Base-by-base conservation (phyloP, 2,888 invertebrate genomes). In the Tillus elongatus region DNA sequence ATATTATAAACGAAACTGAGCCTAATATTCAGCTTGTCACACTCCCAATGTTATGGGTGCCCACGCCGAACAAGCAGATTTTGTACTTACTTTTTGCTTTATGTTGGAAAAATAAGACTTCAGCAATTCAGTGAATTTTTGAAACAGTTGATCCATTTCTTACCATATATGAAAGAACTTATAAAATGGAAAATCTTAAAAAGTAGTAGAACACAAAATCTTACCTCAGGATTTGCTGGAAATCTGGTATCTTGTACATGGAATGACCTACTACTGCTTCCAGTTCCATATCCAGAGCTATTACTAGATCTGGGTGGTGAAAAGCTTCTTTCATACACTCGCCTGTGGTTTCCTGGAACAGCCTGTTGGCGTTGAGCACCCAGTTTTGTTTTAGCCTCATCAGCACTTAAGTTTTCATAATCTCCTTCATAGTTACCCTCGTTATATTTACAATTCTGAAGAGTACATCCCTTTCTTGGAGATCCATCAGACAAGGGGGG, bases 281-380 rank as follows among this genome's bases (percentile, higher is more conserved):
- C 86, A 4, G 87, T 87, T 39, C 86, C 86, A 60, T 88, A 88
- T 2, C 86, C 86, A 24, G 85, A 85, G 68, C 84, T 85, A 60
- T 82, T 84, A 53, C 65, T 64, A 43, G 86, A 81, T 53, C 85
- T 74, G 35, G 86, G 86, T 32, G 87, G 86, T 30, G 79, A 78
- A 63, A 82, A 66, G 49, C 81, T 81, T 41, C 84, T 70, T 56
- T 84, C 83, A 64, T 80, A 82, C 42, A 78, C 72, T 53, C 77
- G 73, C 33, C 82, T 73, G 56, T 80, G 78, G 43, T 72, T 71
- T 46, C 72, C 72, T 19, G 73, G 70, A 3, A 72, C 74, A 57
- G 72, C 69, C 52, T 70, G 69, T 47, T 72, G 72, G 39, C 64
- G 58, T 45, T 64, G 65, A 4, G 64, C 63, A 9, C 63, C 60